Base-by-base conservation (phyloP, 2,113 vertebrate species). In the Engraulis encrasicolus region DNA sequence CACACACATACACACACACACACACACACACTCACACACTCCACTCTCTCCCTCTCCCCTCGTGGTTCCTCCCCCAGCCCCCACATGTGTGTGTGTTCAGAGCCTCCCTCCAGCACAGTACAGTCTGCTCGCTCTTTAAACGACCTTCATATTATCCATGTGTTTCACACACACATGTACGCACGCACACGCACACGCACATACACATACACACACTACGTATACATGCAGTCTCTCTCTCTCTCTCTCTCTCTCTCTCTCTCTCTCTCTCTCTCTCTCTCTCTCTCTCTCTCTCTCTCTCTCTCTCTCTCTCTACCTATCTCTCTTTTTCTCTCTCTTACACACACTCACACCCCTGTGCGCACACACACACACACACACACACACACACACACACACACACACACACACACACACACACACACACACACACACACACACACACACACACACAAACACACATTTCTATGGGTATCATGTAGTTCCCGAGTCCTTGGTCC, bases 81-180 rank as follows among this genome's bases (percentile, higher is more conserved):
- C 81, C 38, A 48, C n/a, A n/a, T n/a, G n/a, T 88, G 89, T 92
- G 88, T 90, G 92, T 88, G 84, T 91, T 92, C 85, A 20, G 27
- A 81, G 79, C 49, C 79, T 82, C 86, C 83, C 92, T 91, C 87
- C 89, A 89, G 92, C 90, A 92, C 88, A 58, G 81, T 88, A 89
- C 88, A 48, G 91, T 89, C 89, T 91, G 58, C 89, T 45, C 85
- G 90, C 90, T 93, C 93, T 94, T 94, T 92, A 92, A 93, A 94
- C 91, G 92, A 95, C 95, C 94, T 96, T 95, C 93, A 95, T 89
- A 89, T 94, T 94, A 93, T 90, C 90, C 90, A 90, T 92, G 91
- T 93, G 89, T 81, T 66, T 15, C 58, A 31, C n/a, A n/a, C 19
- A 27, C 58, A 66, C 58, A 66, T 23, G 11, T 20, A 58, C 54